Evolutionary conservation across 2,888 invertebrate species (phyloP), one percentile per base, ranked within the genome.

Genomic region (Scaptomyza caliginosa): DNA sequence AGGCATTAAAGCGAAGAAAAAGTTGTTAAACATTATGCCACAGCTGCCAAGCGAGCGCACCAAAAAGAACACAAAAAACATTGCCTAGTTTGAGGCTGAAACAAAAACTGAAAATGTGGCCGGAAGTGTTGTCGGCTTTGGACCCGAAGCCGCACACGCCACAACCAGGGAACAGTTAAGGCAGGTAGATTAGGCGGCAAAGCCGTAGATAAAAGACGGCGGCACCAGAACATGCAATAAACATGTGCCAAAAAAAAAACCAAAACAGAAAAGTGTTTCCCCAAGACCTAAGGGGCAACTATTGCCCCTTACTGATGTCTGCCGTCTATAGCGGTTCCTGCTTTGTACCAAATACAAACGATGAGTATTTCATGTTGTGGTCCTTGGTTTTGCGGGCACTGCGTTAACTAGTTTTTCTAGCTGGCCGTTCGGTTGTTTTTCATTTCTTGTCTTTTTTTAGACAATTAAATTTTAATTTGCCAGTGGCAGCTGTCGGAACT

Each of bases 391-490:
- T 75, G 67, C 45, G 45, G 60, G 64, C 56, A 52, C 60, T 52
- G 76, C 71, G 74, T 71, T 81, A 82, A 81, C 85, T 85, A 81
- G 82, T 66, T 84, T 82, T 67, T 39, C 52, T 52, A 51, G 64
- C 43, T 58, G 40, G 55, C 10, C 55, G 42, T 58, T 57, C 10
- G 26, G 46, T 16, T 48, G 26, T 50, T 46, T n/a, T 45, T 45
- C 28, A 28, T 19, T 28, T 17, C 5, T 5, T 39, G 43, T 26
- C 17, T 19, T 28, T 26, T 16, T 39, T 51, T 43, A 34, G 42
- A 51, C 70, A 73, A 77, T 74, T 74, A 67, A 77, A 74, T 49
- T 77, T 77, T 67, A 77, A 74, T 67, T 70, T 77, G 54, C 58
- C 52, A 46, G 45, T 75, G 64, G 51, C 71, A 78, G 51, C 46